Evolutionary conservation across 2,113 vertebrate genomes (phyloP), one percentile per base, ranked within the genome.

Genomic region (Lepisosteus osseus): DNA sequence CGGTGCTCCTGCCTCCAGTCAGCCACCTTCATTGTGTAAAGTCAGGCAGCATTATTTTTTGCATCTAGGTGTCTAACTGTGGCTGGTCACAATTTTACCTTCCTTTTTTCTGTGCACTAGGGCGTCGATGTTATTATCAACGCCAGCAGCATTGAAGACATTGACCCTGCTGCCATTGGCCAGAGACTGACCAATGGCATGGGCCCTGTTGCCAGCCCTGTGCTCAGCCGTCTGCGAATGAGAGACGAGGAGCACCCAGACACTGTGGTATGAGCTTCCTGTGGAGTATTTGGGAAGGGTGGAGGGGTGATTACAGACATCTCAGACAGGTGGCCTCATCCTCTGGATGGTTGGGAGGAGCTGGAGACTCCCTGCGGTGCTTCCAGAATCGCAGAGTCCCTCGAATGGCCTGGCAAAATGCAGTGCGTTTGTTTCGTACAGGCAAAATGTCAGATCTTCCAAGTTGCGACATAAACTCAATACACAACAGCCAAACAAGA

Each of bases 111-210:
- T 44, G 11, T 78, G 29, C 29, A 29, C 29, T 29, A 98, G 97
- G 97, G 97, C 0, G 97, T 98, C 43, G 94, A 97, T 3, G 90
- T 98, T 72, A 95, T 92, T 0, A 87, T 98, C 79, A 99, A 98
- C 0, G 97, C 97, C 88, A 99, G 97, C 92, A 98, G 91, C 0
- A 92, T 96, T 86, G 97, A 99, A 2, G 97, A 99, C 88, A 96
- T 99, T 0, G 97, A 99, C 47, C 94, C 96, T 0, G 89, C 92
- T 0, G 95, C 96, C 82, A 97, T 99, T 0, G 94, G 95, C 4
- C 96, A 98, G 88, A 93, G 94, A 11, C 93, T 99, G 71, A 95
- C 94, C 84, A 99, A 98, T 0, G 96, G 97, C 66, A 93, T 94
- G 59, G 92, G 85, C 0, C 87, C 87, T 0, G 92, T 94, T 72